Conservation (phyloP, 2,888 invertebrate species). For the Arctia plantaginis region DNA sequence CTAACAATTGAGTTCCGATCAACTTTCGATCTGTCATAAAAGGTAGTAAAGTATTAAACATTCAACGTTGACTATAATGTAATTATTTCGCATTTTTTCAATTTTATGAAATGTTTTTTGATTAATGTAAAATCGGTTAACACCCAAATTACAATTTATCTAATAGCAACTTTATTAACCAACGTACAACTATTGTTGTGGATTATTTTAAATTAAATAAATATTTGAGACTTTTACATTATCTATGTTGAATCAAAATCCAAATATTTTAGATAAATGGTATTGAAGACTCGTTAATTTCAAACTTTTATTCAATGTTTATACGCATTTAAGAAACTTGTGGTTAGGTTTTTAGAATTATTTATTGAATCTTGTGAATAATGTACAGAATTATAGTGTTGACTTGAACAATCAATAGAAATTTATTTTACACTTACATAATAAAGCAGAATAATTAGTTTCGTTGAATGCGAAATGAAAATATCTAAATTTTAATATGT, state of each 20-base stretch:
- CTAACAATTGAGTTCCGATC: no score
- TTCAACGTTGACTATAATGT: no score
- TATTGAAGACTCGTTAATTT: not conserved
- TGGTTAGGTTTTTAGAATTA: not conserved
- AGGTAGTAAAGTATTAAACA: no score
- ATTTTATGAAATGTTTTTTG: no score
- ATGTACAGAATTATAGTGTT: not conserved
- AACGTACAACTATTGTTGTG: not conserved
- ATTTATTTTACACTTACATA: not conserved
- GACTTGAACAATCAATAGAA: not conserved
- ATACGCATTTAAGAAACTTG: not conserved
- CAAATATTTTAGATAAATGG: not conserved
- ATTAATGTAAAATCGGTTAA: not conserved
- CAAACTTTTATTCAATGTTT: not conserved
- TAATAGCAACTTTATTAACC: not conserved
- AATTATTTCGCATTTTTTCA: no score
- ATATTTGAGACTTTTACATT: not conserved
- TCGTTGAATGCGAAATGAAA: not conserved
- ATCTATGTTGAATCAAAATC: not conserved
- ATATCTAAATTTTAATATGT: no score
- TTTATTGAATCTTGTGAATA: not conserved
- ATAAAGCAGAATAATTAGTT: not conserved
- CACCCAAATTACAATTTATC: not conserved
- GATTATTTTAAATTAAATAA: not conserved
- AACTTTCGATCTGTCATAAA: no score